Percentiles rank a stretch among this genome's conserved stretches.
These are phyloP conservation scores for Quiscalus mexicanus DNA, from an alignment of 2,113 vertebrate species.

Conservation along the genomic window DNA sequence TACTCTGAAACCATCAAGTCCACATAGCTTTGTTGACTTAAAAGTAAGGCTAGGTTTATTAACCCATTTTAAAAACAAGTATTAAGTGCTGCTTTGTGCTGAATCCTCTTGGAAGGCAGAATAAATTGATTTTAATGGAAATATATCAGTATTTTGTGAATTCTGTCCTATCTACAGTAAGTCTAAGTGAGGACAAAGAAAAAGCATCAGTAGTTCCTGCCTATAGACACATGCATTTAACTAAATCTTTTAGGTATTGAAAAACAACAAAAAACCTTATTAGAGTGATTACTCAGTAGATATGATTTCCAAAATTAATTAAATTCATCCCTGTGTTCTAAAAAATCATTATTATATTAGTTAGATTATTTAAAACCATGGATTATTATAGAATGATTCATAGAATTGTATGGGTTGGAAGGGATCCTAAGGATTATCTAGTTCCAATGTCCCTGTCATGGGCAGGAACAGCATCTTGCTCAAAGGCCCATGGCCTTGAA, in stretches of 20 bases:
- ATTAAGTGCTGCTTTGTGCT: conserved; percentile 1
- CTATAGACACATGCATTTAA: neutral
- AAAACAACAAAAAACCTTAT: neutral
- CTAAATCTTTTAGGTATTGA: neutral
- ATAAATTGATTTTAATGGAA: conserved; percentile 14
- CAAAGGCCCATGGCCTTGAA: neutral
- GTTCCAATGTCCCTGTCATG: rapidly evolving
- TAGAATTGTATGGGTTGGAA: neutral
- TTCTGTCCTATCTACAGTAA: neutral
- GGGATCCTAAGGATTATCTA: neutral
- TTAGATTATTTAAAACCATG: neutral
- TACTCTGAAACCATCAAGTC: neutral
- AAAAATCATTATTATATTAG: neutral
- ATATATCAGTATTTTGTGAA: neutral
- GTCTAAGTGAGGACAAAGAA: neutral
- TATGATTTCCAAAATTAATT: neutral
- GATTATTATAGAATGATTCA: neutral
- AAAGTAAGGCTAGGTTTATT: neutral
- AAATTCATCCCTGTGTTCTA: neutral
- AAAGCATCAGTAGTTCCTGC: neutral
- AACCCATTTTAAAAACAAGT: neutral
- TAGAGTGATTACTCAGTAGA: neutral
- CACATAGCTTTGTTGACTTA: neutral
- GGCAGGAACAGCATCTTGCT: neutral
- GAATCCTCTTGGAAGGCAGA: neutral